Conservation (phyloP, 1,140 invertebrate species). For the Drosophila albomicans region DNA sequence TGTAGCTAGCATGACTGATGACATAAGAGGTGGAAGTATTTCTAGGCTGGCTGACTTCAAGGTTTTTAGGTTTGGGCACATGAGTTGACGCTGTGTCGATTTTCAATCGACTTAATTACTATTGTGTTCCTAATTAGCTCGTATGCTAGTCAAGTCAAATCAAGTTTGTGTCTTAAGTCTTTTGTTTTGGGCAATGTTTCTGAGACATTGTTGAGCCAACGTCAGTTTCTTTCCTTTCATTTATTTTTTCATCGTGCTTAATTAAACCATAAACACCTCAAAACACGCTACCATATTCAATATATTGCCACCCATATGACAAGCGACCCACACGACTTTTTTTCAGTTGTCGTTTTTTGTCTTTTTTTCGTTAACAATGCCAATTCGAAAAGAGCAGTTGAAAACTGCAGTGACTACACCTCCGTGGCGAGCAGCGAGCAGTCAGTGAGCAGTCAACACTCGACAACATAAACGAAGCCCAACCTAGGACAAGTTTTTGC, state of each 20-base stretch:
- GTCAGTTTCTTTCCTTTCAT: constrained; percentile 55
- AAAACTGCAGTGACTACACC: constrained; percentile 73
- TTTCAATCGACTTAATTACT: constrained; percentile 36
- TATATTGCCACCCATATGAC: constrained; percentile 69
- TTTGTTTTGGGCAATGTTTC: constrained; percentile 31
- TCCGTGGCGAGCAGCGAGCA: constrained; percentile 36
- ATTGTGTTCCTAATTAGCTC: constrained; percentile 35
- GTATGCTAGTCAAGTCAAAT: constrained; percentile 3
- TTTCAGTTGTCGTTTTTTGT: constrained; percentile 26
- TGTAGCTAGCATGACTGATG: constrained; percentile 15
- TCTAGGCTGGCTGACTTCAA: constrained; percentile 54
- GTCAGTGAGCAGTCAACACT: constrained; percentile 34
- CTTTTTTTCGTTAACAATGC: constrained; percentile 62
- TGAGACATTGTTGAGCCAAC: constrained; percentile 25
- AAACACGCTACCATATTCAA: constrained; percentile 76
- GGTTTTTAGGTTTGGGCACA: constrained; percentile 26
- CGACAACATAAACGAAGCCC: constrained; percentile 50
- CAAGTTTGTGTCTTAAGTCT: constrained; percentile 20
- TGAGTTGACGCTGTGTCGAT: constrained; percentile 32
- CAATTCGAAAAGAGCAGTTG: constrained; percentile 63
- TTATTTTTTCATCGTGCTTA: constrained; percentile 70
- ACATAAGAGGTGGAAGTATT: constrained; percentile 32
- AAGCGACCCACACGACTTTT: constrained; percentile 70
- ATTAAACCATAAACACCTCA: constrained; percentile 79
- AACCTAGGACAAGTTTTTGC: constrained; percentile 69